These are phyloP conservation scores for Lycophotia porphyrea DNA, from an alignment of 2,888 invertebrate genomes.

Conservation along the genomic window DNA sequence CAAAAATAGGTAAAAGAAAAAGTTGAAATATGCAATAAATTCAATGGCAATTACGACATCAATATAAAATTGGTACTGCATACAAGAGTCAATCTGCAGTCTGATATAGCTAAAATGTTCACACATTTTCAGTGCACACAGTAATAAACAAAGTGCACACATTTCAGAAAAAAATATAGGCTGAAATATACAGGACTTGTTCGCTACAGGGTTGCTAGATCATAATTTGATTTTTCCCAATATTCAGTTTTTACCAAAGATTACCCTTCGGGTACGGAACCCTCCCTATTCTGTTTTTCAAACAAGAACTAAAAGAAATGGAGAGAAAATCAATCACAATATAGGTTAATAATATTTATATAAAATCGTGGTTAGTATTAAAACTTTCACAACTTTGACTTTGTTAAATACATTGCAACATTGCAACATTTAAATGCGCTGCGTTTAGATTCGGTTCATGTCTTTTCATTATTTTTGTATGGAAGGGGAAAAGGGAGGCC, in stretches of 20 bases:
- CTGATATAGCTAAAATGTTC: conserved; percentile 51
- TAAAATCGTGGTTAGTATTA: background rate
- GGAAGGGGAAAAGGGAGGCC: no score
- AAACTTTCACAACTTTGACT: background rate
- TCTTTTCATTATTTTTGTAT: background rate
- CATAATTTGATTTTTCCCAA: background rate
- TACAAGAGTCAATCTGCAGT: conserved; percentile 52
- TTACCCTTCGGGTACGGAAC: no score
- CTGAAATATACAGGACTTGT: conserved; percentile 23
- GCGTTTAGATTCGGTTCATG: background rate
- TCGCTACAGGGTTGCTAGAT: background rate
- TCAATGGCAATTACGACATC: conserved; percentile 47
- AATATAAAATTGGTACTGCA: conserved; percentile 43
- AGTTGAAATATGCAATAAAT: conserved; percentile 36
- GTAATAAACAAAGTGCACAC: conserved; percentile 52
- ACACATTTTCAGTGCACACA: conserved; percentile 40
- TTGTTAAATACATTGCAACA: background rate
- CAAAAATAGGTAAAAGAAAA: background rate
- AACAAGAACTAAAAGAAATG: background rate
- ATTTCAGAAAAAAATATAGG: conserved; percentile 43
- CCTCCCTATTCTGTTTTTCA: background rate
- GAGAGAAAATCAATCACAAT: background rate
- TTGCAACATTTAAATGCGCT: background rate
- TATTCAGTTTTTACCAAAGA: background rate
- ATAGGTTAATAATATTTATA: background rate